Evolutionary conservation across 2,113 vertebrate species (phyloP).

Genomic region (Malurus elegans): DNA sequence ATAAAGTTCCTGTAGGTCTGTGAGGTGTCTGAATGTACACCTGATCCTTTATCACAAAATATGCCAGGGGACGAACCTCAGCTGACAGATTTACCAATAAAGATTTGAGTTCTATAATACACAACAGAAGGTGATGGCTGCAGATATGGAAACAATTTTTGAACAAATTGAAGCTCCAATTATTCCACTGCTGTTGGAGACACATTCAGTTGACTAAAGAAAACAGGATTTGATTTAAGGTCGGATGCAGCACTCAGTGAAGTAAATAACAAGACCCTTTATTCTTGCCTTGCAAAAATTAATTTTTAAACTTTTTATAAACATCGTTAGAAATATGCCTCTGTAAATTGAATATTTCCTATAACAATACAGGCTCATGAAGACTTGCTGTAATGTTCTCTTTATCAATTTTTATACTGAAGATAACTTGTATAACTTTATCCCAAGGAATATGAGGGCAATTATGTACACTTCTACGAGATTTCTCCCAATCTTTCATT

Average conservation of each 20-base stretch:
- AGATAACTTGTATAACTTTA: neutral
- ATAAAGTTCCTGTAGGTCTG: neutral
- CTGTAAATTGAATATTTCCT: neutral
- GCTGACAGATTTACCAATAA: neutral
- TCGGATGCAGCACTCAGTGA: neutral
- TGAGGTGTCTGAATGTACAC: neutral
- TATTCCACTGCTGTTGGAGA: neutral
- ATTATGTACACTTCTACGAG: neutral
- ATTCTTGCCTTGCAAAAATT: neutral
- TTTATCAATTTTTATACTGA: neutral
- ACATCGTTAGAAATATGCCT: neutral
- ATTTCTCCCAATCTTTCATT: neutral
- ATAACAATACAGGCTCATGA: neutral
- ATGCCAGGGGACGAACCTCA: neutral
- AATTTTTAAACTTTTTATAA: neutral
- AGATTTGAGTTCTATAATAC: neutral
- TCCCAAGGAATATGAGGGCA: neutral
- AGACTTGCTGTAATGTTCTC: neutral
- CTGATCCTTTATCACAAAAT: neutral
- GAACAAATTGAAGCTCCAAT: neutral
- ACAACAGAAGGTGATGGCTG: neutral
- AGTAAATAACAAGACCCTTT: neutral
- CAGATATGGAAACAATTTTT: neutral
- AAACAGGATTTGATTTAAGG: neutral
- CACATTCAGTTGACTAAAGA: neutral